Base-by-base conservation (phyloP, 2,888 invertebrate genomes). In the Orchesella flavescens region DNA sequence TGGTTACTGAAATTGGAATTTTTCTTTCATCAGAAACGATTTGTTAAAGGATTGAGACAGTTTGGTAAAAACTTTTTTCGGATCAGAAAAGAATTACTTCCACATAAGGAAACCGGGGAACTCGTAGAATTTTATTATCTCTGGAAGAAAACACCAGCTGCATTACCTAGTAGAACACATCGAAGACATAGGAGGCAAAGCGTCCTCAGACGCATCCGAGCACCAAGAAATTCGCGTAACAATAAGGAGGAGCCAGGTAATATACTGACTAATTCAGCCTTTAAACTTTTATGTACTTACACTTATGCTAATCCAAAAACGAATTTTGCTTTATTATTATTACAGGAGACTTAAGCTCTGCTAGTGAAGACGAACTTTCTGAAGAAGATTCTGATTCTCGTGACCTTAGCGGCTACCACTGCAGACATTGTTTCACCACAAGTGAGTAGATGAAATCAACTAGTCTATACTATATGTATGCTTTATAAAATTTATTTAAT, bases 71-170 rank as follows among this genome's bases (percentile, higher is more conserved):
- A 99, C 92, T 99, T 99, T 92, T 97, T 97, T 91, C 94, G 97
- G 89, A 99, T 99, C 89, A 93, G 95, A 89, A 98, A 98, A 91
- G 99, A 99, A 91, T 92, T 98, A 88, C 92, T 99, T 88, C 97
- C 98, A 78, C 97, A 98, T 90, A 97, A 98, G 92, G 97, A 98
- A 90, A 98, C 98, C 89, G 95, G 97, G 78, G 98, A 99, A 90
- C 92, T 99, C 89, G 98, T 99, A 76, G 98, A 98, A 91, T 99
- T 97, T 92, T 99, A 99, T 91, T 99, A 99, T 92, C 93, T 98
- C 90, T 99, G 99, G 99, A 99, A 99, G 92, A 99, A 99, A 92
- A 98, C 98, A 55, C 97, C 98, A 21, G 97, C 97, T 89, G 99
- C 99, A 85, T 96, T 97, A 90, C 97, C 96, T 90, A 97, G 97